Conservation (phyloP, 2,797 vertebrate species). For the Enteromius fasciolatus region DNA sequence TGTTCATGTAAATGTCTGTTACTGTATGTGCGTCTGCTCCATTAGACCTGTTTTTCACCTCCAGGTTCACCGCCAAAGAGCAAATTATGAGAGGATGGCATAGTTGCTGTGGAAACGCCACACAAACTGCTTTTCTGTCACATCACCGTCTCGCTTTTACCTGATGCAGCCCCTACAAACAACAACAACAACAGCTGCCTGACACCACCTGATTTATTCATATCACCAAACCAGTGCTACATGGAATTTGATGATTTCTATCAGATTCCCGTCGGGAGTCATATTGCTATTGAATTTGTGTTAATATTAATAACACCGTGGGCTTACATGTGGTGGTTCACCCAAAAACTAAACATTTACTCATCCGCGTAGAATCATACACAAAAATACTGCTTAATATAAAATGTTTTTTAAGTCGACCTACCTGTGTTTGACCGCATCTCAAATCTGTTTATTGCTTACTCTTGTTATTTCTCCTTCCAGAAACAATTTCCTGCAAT, state of each 20-base stretch:
- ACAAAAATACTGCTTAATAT: neutral
- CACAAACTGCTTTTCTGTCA: conserved; percentile 13
- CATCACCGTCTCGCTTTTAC: conserved; percentile 27
- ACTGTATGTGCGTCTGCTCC: conserved; percentile 38
- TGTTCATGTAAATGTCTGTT: conserved; percentile 45
- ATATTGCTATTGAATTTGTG: conserved; percentile 6
- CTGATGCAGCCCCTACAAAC: conserved; percentile 23
- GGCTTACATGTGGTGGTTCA: neutral
- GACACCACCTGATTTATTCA: conserved; percentile 19
- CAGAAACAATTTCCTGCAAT: neutral
- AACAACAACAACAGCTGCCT: conserved; percentile 30
- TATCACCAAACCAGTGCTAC: conserved; percentile 11
- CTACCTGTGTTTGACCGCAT: neutral
- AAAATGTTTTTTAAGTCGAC: neutral
- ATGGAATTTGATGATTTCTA: neutral
- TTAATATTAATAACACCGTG: neutral
- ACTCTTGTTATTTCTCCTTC: neutral
- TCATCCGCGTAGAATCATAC: neutral
- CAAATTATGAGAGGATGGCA: conserved; percentile 61
- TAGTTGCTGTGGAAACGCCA: conserved; percentile 43
- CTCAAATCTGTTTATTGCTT: neutral
- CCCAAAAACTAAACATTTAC: neutral
- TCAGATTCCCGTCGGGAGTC: neutral
- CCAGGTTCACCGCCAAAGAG: conserved; percentile 56
- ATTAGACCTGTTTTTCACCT: conserved; percentile 47